Conservation (phyloP, 2,113 vertebrate genomes). For the Phaethon lepturus region DNA sequence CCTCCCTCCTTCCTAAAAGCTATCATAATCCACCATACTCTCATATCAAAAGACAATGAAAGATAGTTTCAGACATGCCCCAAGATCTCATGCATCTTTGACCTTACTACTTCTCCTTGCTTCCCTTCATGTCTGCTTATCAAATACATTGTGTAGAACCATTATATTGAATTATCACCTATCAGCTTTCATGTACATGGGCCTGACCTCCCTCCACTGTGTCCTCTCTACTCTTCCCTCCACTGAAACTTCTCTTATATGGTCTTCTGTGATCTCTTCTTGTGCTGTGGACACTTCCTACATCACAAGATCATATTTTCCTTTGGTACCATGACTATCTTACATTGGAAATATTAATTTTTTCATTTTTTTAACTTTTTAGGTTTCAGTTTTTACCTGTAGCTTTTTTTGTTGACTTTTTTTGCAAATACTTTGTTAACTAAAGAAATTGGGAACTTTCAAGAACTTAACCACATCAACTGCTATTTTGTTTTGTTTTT, state of each 20-base stretch:
- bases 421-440: background rate
- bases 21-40: background rate
- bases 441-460: background rate
- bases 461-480: background rate
- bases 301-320: background rate
- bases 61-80: background rate
- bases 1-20: background rate
- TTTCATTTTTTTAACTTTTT: background rate
- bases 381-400: background rate
- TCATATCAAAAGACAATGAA: background rate
- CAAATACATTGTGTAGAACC: accelerated
- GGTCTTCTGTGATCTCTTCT: background rate
- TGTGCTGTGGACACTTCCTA: background rate
- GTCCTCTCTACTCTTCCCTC: background rate
- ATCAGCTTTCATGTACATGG: background rate
- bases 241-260: background rate
- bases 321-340: background rate
- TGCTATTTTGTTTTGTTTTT: background rate
- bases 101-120: background rate
- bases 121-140: background rate
- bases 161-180: background rate
- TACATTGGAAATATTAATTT: background rate
- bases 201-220: background rate
- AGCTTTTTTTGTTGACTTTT: background rate
- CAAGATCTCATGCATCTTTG: background rate